Evolutionary conservation across 1,140 invertebrate species (phyloP).

Genomic region (Eueides isabella): DNA sequence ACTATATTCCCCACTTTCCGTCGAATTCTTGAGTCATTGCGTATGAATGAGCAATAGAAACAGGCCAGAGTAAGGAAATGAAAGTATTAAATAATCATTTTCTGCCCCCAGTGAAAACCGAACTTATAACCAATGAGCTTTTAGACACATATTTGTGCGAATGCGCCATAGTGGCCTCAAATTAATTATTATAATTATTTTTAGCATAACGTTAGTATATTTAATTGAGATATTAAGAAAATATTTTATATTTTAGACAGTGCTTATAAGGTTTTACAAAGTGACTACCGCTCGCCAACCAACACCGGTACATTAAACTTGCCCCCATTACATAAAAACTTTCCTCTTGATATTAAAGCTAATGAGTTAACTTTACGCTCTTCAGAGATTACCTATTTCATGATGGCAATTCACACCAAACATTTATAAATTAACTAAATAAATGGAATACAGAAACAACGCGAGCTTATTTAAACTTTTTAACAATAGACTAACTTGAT

Average conservation of each 20-base stretch:
- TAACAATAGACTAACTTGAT: slow-evolving; percentile 1
- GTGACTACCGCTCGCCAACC: neutral
- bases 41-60: too few species aligned
- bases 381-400: slow-evolving; percentile 53
- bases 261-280: neutral
- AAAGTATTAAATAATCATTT: too few species aligned
- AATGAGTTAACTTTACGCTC: slow-evolving; percentile 67
- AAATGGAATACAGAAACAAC: neutral
- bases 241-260: neutral
- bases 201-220: too few species aligned
- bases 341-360: slow-evolving; percentile 67
- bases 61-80: too few species aligned
- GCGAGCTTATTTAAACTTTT: neutral
- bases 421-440: slow-evolving; percentile 12
- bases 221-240: neutral
- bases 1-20: too few species aligned
- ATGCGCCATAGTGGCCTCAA: too few species aligned
- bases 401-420: slow-evolving; percentile 28
- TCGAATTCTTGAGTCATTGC: too few species aligned
- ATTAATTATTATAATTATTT: too few species aligned
- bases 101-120: too few species aligned
- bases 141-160: too few species aligned
- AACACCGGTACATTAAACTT: slow-evolving; percentile 59
- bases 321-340: slow-evolving; percentile 66
- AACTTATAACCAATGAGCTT: too few species aligned